Base-by-base conservation (phyloP, 2,888 invertebrate genomes). In the Peribatodes rhomboidaria region DNA sequence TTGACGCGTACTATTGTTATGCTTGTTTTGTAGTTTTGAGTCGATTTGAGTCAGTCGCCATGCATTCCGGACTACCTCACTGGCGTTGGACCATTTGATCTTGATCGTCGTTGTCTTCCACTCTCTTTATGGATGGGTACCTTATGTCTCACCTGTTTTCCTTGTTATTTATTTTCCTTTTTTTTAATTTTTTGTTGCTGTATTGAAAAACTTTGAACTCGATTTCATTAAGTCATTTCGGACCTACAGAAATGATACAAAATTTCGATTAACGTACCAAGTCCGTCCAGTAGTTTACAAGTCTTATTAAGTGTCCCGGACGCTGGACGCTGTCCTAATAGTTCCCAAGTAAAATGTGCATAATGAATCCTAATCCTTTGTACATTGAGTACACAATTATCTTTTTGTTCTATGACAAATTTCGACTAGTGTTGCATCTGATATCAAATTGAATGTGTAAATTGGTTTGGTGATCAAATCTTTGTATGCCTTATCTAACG, bases 391-490 rank as follows among this genome's bases (percentile, higher is more conserved):
- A 27, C 27, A 27, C 2, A 6, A 27, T 27, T 27, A 27, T 11
- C 22, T 8, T 8, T n/a, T 8, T 11, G 13, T 27, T n/a, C 22
- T 27, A 8, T 6, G 27, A 20, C 20, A 18, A 13, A 1, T 44
- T 20, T 13, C 14, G n/a, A n/a, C 7, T 11, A 20, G 8, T 3
- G n/a, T 41, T 33, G 49, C 47, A 50, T 42, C 13, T 58, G 13
- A 27, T 33, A 33, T 39, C 31, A 27, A 14, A 33, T 14, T 16
- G 42, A 14, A 7, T 37, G 13, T 33, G 46, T 46, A 16, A 22
- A 31, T 55, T 18, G 49, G 56, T 69, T 70, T 70, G 66, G 72
- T 72, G 72, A 69, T 72, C 72, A 72, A 72, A 69, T 68, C 69
- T 68, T 50, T 55, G 22, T 47, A 50, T 44, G 55, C 59, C 55